These are phyloP conservation scores for Trinectes maculatus DNA, from an alignment of 2,113 vertebrate species.

Conservation along the genomic window DNA sequence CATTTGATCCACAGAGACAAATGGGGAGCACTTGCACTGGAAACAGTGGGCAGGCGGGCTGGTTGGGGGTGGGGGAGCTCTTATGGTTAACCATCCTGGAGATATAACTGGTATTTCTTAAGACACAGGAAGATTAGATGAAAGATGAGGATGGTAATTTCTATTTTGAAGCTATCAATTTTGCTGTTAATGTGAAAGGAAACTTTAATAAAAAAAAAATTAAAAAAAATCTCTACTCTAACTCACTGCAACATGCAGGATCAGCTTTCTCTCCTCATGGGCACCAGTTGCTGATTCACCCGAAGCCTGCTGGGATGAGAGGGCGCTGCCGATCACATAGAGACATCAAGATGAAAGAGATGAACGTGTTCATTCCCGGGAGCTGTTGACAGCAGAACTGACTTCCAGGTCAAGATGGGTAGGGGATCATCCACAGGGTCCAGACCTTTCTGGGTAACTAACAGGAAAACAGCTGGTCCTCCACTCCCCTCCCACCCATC, in stretches of 20 bases:
- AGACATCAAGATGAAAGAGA: conserved; percentile 59
- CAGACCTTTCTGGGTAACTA: conserved; percentile 38
- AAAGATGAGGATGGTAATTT: neutral
- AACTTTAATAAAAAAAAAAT: neutral
- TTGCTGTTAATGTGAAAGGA: neutral
- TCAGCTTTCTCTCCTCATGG: conserved; percentile 31
- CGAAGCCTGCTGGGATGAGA: conserved; percentile 35
- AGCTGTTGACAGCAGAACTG: conserved; percentile 72
- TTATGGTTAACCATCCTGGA: conserved; percentile 55
- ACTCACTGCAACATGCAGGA: conserved; percentile 25
- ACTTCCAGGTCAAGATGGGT: conserved; percentile 64
- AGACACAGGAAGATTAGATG: conserved; percentile 20
- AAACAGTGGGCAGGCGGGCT: conserved; percentile 61
- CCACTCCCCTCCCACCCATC: conserved; percentile 15
- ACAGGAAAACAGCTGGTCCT: conserved; percentile 69
- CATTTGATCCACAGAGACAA: conserved; percentile 79
- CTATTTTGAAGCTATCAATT: neutral
- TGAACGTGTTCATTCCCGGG: conserved; percentile 51
- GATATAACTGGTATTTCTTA: conserved; percentile 42
- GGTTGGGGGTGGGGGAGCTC: conserved; percentile 43
- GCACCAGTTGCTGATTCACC: conserved; percentile 51
- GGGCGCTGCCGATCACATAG: conserved; percentile 43
- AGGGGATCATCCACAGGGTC: conserved; percentile 47
- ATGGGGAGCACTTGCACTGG: conserved; percentile 76
- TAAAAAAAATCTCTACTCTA: conserved; percentile 1